These are phyloP conservation scores for Salarias fasciatus DNA, from an alignment of 2,797 vertebrate genomes.

Conservation along the genomic window DNA sequence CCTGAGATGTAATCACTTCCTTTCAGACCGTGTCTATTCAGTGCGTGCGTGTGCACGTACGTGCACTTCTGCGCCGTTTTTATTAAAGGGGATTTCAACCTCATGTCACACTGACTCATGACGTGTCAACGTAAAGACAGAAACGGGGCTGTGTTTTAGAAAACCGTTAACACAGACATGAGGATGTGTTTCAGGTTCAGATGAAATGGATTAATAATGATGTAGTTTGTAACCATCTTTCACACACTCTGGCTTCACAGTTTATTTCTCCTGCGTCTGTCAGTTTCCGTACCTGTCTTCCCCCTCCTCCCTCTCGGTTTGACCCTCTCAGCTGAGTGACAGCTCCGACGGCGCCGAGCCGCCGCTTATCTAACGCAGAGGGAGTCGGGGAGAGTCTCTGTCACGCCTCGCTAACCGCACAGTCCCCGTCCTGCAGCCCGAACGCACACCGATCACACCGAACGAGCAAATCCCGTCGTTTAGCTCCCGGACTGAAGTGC, in stretches of 20 bases:
- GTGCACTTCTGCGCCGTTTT: no score
- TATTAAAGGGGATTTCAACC: no score
- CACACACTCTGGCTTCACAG: slow-evolving; percentile 4
- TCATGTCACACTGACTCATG: no score
- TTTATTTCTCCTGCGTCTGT: slow-evolving; percentile 10
- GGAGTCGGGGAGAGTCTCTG: slow-evolving; percentile 47
- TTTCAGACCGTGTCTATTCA: background rate
- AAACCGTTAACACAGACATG: no score
- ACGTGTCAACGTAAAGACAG: background rate
- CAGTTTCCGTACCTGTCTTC: background rate
- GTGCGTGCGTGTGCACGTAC: no score
- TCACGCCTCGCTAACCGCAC: slow-evolving; percentile 56
- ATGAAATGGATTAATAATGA: no score
- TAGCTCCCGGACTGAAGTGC: no score
- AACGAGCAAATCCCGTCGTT: slow-evolving; percentile 3
- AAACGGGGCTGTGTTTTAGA: background rate
- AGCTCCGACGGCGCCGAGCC: slow-evolving; percentile 58
- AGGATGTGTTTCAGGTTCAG: no score
- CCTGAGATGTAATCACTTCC: slow-evolving; percentile 49
- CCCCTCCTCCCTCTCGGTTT: slow-evolving; percentile 3
- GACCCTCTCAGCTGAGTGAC: slow-evolving; percentile 57
- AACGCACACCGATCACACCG: slow-evolving; percentile 12
- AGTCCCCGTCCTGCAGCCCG: slow-evolving; percentile 10
- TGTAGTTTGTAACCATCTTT: background rate
- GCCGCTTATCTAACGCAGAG: slow-evolving; percentile 47